These are phyloP conservation scores for Zelostemma sp. DNA, from an alignment of 1,140 invertebrate genomes.

Conservation along the genomic window DNA sequence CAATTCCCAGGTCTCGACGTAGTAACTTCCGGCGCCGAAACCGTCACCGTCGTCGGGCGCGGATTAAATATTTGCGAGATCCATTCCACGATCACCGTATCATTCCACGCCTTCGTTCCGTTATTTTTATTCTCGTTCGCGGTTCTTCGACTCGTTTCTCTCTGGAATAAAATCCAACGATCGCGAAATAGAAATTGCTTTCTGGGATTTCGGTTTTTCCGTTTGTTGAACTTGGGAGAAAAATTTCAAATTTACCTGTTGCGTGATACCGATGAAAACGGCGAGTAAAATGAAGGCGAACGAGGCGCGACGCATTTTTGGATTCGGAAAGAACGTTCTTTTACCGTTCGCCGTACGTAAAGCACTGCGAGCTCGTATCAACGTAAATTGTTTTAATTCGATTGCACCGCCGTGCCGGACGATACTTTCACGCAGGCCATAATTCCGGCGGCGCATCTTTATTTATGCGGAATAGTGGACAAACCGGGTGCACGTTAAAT, in stretches of 20 bases:
- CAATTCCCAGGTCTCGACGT: conserved; percentile 29
- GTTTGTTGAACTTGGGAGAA: too few relatives aligned
- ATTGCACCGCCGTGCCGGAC: conserved; percentile 46
- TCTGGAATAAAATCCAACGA: not conserved
- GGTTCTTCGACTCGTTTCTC: conserved; percentile 3
- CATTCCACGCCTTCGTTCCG: conserved; percentile 26
- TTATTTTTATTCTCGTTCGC: conserved; percentile 3
- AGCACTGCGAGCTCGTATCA: conserved; percentile 38
- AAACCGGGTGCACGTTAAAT: conserved; percentile 51
- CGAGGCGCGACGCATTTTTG: not conserved
- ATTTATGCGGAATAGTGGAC: conserved; percentile 67
- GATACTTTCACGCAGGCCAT: conserved; percentile 67
- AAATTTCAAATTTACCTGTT: not conserved
- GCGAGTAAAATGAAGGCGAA: not conserved
- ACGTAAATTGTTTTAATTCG: conserved; percentile 49
- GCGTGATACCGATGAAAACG: not conserved
- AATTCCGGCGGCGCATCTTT: conserved; percentile 61
- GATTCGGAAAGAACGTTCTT: conserved; percentile 27
- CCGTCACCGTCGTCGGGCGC: conserved; percentile 2
- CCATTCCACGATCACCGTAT: conserved; percentile 49
- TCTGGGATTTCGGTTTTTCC: too few relatives aligned
- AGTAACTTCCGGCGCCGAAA: conserved; percentile 5
- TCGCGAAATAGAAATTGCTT: too few relatives aligned
- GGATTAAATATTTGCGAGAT: conserved; percentile 42
- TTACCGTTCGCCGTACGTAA: conserved; percentile 37